phyloP scores from a whole-genome alignment of 2,797 vertebrate genomes.

The Eurystomus glaucurus region DNA sequence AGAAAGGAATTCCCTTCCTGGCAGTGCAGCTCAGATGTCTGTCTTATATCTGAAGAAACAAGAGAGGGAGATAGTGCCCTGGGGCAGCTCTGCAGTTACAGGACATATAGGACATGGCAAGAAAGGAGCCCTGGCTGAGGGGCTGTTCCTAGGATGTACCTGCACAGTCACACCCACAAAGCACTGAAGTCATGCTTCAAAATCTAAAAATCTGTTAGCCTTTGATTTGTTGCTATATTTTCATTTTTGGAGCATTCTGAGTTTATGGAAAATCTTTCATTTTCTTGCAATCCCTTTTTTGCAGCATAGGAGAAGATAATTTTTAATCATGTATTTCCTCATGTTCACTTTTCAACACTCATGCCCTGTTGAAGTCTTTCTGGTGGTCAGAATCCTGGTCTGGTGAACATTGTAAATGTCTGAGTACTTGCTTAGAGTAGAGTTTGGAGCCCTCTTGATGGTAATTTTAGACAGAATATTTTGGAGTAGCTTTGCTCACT shows the following conservation, averaged over 20 bases:
- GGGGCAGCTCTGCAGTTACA: not conserved
- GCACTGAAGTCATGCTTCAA: not conserved
- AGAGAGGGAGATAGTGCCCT: fast-evolving
- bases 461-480: not conserved
- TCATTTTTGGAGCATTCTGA: not conserved
- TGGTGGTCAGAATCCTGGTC: not conserved
- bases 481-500: not conserved
- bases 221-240: not conserved
- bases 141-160: fast-evolving
- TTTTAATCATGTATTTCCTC: not conserved
- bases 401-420: not conserved
- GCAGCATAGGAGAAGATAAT: fast-evolving
- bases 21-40: not conserved
- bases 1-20: not conserved
- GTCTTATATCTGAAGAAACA: not conserved
- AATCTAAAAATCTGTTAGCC: not conserved
- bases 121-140: not conserved
- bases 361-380: not conserved
- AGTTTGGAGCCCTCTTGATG: not conserved
- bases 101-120: not conserved
- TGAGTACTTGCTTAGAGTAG: not conserved
- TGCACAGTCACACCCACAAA: not conserved
- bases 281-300: not conserved
- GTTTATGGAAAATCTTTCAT: not conserved
- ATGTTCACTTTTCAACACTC: not conserved